Evolutionary conservation across 2,888 invertebrate genomes (phyloP).

Genomic region (Caenorhabditis auriculariae): DNA sequence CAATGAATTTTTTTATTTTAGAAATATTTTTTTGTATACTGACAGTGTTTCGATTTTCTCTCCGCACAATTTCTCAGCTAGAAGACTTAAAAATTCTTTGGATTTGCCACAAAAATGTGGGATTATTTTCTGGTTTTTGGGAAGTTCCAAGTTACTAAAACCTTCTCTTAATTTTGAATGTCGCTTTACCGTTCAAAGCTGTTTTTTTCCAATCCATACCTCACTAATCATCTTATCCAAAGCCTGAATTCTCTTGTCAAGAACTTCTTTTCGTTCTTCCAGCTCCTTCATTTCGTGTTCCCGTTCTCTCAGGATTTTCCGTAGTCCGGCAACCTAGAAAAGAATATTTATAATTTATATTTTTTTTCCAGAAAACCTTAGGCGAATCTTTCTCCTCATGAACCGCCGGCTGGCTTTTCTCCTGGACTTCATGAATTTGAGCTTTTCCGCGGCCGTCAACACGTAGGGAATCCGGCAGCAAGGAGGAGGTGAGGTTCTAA

Average conservation of each 20-base stretch:
- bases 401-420: constrained; percentile 19
- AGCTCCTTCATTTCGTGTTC: constrained; percentile 14
- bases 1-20: too few relatives aligned
- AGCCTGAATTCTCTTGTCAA: constrained; percentile 40
- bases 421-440: constrained; percentile 49
- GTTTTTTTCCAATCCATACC: constrained; percentile 17
- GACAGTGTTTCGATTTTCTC: too few relatives aligned
- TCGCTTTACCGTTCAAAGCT: not conserved
- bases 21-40: too few relatives aligned
- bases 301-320: constrained; percentile 1
- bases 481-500: constrained; percentile 36
- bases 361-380: too few relatives aligned
- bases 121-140: too few relatives aligned
- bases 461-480: constrained; percentile 44
- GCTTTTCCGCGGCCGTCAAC: constrained; percentile 48
- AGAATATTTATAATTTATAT: too few relatives aligned
- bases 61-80: too few relatives aligned
- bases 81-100: not conserved
- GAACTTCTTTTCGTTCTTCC: constrained; percentile 5
- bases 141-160: too few relatives aligned
- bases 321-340: constrained; percentile 12
- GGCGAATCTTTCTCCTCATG: constrained; percentile 33
- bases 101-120: too few relatives aligned
- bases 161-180: not conserved
- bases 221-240: constrained; percentile 49